Evolutionary conservation across 2,797 vertebrate species (phyloP).

Genomic region (Lepus townsendii): DNA sequence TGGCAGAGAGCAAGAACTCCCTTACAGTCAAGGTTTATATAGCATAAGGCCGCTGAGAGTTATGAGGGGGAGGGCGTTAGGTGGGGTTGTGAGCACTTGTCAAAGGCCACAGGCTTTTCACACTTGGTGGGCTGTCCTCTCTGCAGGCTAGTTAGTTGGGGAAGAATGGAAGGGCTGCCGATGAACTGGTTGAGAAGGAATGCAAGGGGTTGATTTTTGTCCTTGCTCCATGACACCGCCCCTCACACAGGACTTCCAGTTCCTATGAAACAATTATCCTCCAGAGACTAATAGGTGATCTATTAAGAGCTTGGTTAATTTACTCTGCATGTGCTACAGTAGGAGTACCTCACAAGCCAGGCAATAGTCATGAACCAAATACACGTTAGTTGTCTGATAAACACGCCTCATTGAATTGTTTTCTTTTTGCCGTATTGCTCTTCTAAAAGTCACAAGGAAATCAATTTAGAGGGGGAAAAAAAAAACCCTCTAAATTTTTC

Average conservation of each 20-base stretch:
- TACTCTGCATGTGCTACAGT: conserved; percentile 18
- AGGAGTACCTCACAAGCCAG: conserved; percentile 25
- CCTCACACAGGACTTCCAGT: not conserved
- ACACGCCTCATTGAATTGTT: not conserved
- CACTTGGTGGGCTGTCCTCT: too few relatives aligned
- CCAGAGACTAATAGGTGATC: not conserved
- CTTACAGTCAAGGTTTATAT: too few relatives aligned
- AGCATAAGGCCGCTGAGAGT: too few relatives aligned
- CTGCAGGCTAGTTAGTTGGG: too few relatives aligned
- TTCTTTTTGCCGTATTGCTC: not conserved
- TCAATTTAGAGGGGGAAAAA: not conserved
- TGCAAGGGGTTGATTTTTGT: too few relatives aligned
- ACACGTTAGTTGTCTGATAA: not conserved
- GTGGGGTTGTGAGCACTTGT: too few relatives aligned
- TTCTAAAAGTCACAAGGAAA: not conserved
- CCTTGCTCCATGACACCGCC: too few relatives aligned
- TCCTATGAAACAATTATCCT: not conserved
- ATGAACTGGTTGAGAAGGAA: too few relatives aligned
- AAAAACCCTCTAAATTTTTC: conserved; percentile 1
- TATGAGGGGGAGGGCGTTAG: too few relatives aligned
- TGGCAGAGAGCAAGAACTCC: too few relatives aligned
- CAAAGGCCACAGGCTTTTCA: too few relatives aligned
- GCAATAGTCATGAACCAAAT: not conserved
- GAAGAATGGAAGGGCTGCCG: too few relatives aligned
- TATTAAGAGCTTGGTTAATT: not conserved